A percentile compares a stretch with the other conserved stretches of the same genome.
Evolutionary conservation across 2,888 invertebrate genomes (phyloP).

Genomic region (Rhagium mordax): DNA sequence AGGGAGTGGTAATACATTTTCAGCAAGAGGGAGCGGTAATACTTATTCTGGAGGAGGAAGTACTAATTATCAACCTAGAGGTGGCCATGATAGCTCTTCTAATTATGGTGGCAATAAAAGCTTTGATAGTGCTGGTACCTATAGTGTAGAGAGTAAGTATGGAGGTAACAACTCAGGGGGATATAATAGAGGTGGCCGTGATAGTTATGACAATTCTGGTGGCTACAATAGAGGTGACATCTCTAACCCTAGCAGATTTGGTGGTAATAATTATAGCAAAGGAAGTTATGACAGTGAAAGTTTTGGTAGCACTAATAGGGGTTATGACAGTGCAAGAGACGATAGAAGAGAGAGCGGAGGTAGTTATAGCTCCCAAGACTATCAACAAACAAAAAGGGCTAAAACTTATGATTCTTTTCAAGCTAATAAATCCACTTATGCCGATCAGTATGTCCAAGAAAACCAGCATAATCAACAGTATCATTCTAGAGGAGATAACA

Average conservation of each 20-base stretch:
- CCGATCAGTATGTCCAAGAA: slow-evolving; percentile 70
- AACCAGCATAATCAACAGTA: slow-evolving; percentile 68
- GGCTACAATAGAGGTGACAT: slow-evolving; percentile 43
- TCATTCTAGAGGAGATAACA: slow-evolving; percentile 58
- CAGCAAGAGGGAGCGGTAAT: slow-evolving; percentile 56
- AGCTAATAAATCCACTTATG: slow-evolving; percentile 65
- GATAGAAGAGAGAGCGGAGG: slow-evolving; percentile 64
- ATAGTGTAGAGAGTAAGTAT: slow-evolving; percentile 33
- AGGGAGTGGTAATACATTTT: slow-evolving; percentile 49
- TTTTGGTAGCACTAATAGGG: slow-evolving; percentile 64
- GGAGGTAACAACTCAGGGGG: slow-evolving; percentile 42
- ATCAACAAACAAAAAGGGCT: slow-evolving; percentile 65
- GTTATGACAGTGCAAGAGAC: slow-evolving; percentile 66
- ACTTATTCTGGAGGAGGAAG: slow-evolving; percentile 57
- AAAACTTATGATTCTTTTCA: slow-evolving; percentile 69
- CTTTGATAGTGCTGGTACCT: slow-evolving; percentile 58
- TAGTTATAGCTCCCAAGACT: slow-evolving; percentile 55
- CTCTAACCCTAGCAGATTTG: slow-evolving; percentile 27
- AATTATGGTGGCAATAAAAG: slow-evolving; percentile 40
- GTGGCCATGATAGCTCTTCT: slow-evolving; percentile 44
- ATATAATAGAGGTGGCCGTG: slow-evolving; percentile 60
- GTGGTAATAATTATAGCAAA: slow-evolving; percentile 44
- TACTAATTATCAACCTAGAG: slow-evolving; percentile 39
- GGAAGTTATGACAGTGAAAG: slow-evolving; percentile 55
- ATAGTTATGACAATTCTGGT: slow-evolving; percentile 62